Conservation (phyloP, 2,888 invertebrate genomes). For the Drosophila sordidula region DNA sequence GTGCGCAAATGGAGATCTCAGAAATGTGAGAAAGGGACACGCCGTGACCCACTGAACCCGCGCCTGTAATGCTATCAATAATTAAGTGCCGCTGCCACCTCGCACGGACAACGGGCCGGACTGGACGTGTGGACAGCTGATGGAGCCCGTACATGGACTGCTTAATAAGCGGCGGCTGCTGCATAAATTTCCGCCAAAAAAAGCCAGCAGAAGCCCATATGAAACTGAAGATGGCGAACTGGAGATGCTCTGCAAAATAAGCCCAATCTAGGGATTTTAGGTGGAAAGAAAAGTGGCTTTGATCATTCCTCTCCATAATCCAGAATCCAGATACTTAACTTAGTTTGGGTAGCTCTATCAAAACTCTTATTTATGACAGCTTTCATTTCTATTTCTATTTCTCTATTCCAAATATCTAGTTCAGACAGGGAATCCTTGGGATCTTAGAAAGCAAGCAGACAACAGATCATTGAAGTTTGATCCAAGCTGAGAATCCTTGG, state of each 20-base stretch:
- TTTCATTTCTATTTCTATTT: no score
- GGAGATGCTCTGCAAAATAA: slow-evolving; percentile 26
- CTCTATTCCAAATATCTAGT: no score
- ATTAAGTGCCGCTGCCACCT: slow-evolving; percentile 79
- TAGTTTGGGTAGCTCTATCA: no score
- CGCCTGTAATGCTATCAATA: slow-evolving; percentile 79
- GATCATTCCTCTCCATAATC: no score
- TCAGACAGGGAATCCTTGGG: no score
- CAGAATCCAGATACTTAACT: no score
- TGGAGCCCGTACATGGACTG: slow-evolving; percentile 51
- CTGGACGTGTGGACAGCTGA: slow-evolving; percentile 3
- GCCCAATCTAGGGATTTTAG: no score
- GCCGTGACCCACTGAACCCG: slow-evolving; percentile 69
- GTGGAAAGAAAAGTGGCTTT: no score
- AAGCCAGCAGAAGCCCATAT: slow-evolving; percentile 19
- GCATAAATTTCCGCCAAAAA: slow-evolving; percentile 74
- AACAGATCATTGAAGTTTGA: no score
- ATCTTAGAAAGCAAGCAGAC: no score
- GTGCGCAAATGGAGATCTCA: slow-evolving; percentile 57
- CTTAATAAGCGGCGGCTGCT: slow-evolving; percentile 79
- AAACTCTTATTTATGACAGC: no score
- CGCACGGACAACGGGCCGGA: slow-evolving; percentile 25
- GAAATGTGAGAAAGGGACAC: slow-evolving; percentile 24
- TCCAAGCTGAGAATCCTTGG: not conserved
- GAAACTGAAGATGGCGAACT: not conserved